Base-by-base conservation (phyloP, 2,888 invertebrate species). In the Agonum fuliginosum region DNA sequence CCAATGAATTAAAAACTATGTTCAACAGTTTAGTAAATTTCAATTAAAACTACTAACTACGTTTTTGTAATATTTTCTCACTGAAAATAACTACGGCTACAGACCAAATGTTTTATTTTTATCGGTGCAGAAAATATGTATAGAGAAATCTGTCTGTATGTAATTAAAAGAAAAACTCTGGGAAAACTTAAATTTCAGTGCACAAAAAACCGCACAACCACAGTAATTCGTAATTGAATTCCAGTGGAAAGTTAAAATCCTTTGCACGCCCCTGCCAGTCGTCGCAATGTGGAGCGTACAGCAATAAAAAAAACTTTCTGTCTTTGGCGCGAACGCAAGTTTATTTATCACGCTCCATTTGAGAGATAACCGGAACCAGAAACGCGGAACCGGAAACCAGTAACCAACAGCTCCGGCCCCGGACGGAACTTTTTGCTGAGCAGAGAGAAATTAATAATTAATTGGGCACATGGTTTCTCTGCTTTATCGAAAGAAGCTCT, bases 301-400 rank as follows among this genome's bases (percentile, higher is more conserved):
- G 54, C 54, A 22, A 54, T 54, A 54, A 54, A 54, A 54, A 54
- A 65, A 65, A 65, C 34, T 65, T 62, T 65, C 65, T 65, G 65
- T 65, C 30, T 65, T 30, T 65, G 65, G 65, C 65, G 65, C 37
- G 30, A 65, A 37, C 30, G 65, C 65, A 34, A 37, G 65, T 65
- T 34, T 65, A 65, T 65, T 65, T 65, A 65, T 65, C 37, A 65
- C 65, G 65, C 65, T 34, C 65, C 65, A 65, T 65, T 65, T 65
- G 65, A 65, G 65, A 65, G 65, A 65, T 65, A 65, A 65, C 65
- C 65, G 65, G 65, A 54, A 54, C 54, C 54, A 24, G 65, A 65
- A 65, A 65, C 65, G n/a, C 65, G 65, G 65, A 54, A 54, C 54
- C 54, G 54, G 65, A 65, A 65, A 65, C 65, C 65, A 20, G 14